Evolutionary conservation across 2,113 vertebrate genomes (phyloP), one percentile per base, ranked within the genome.

Genomic region (Hipposideros armiger): DNA sequence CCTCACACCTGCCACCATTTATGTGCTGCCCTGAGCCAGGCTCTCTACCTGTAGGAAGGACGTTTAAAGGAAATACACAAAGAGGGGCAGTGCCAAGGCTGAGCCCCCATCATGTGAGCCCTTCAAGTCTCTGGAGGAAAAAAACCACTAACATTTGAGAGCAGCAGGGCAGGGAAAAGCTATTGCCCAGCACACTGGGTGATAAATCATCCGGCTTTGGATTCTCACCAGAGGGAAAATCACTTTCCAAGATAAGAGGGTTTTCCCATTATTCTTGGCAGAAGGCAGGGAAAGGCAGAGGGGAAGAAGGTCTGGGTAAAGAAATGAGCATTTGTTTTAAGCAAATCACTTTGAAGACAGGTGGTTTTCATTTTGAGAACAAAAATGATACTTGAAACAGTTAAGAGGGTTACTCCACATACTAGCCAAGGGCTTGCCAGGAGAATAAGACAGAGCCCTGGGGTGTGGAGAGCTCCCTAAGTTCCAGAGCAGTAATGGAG

Each of bases 231-330:
- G 94, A 96, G 86, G 54, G 91, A 92, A 96, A 97, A 95, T 32
- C 70, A 84, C 88, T 97, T 95, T 95, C 88, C 82, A 90, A 96
- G 94, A 97, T 84, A 96, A 97, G 74, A 93, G 82, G 70, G 94
- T 96, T 97, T 93, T 78, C 94, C 88, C 93, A 94, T 97, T 94
- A 95, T 91, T 97, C 96, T 97, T 97, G 94, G 97, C 97, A 98
- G 89, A 74, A 96, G 32, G 82, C 77, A 24, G 89, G 40, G 66
- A 97, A 95, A 92, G 74, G 62, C 64, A 87, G 42, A 88, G 91
- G 40, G 66, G 72, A 82, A 66, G 66, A 74, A 88, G 80, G 69
- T 50, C 82, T 95, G 15, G 0, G 54, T 80, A 76, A 95, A 96
- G 67, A 95, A 97, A 90, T 84, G 88, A 90, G 92, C 47, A 78